A percentile compares a stretch with the other conserved stretches of the same genome.
phyloP scores from a whole-genome alignment of 1,140 invertebrate genomes.

The Papilio xuthus region DNA sequence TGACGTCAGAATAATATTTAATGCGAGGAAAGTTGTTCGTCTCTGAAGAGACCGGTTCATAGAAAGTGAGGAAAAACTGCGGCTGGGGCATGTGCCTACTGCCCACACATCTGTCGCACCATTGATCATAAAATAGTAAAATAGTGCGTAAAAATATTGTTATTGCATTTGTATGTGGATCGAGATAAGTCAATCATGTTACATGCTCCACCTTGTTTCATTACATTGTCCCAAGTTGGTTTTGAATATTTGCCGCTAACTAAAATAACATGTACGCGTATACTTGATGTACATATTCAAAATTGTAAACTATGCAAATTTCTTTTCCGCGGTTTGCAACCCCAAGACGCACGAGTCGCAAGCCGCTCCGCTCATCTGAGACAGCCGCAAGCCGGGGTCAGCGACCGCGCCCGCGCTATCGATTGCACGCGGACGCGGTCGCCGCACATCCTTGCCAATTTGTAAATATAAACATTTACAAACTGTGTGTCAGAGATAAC shows the following conservation, averaged over 20 bases:
- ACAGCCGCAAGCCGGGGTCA: not conserved
- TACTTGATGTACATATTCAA: too few relatives aligned
- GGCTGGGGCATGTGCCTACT: not conserved
- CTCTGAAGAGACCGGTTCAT: not conserved
- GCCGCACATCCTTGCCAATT: not conserved
- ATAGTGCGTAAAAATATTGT: too few relatives aligned
- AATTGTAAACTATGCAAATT: too few relatives aligned
- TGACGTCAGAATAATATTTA: slow-evolving; percentile 16
- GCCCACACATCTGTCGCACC: not conserved
- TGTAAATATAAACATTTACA: not conserved
- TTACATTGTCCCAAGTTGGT: too few relatives aligned
- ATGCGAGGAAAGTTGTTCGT: slow-evolving; percentile 18
- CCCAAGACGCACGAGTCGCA: not conserved
- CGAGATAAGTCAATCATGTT: too few relatives aligned
- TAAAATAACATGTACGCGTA: too few relatives aligned
- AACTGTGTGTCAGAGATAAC: not conserved
- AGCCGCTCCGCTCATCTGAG: not conserved
- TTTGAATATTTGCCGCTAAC: too few relatives aligned
- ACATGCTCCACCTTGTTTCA: too few relatives aligned
- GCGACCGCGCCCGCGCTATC: not conserved
- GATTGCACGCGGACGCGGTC: slow-evolving; percentile 1
- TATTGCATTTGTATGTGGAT: too few relatives aligned
- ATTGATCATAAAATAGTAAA: not conserved
- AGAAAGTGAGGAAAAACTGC: slow-evolving; percentile 12
- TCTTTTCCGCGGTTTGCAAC: not conserved